These are phyloP conservation scores for Coelogynopora nodosa DNA, from an alignment of 2,888 invertebrate species.

Conservation along the genomic window DNA sequence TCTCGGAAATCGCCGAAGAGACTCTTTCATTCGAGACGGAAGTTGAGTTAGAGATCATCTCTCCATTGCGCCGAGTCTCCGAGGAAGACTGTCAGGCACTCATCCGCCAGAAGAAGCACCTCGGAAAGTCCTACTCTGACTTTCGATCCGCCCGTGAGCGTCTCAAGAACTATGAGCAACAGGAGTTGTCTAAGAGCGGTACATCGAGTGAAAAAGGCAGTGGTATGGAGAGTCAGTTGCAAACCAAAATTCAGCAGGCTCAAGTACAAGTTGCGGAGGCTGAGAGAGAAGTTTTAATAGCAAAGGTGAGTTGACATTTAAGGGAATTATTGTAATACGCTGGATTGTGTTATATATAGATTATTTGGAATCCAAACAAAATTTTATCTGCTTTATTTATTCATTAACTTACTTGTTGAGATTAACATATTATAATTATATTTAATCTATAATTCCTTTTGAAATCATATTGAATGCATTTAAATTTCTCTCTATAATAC, in stretches of 20 bases:
- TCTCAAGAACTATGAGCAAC: neutral
- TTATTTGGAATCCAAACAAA: no score
- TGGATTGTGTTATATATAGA: no score
- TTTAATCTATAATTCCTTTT: no score
- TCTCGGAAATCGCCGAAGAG: neutral
- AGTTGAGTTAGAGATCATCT: neutral
- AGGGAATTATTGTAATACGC: no score
- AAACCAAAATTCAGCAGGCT: neutral
- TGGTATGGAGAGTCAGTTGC: neutral
- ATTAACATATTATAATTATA: no score
- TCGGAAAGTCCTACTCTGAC: neutral
- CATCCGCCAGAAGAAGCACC: neutral
- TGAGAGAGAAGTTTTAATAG: neutral
- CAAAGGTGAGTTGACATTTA: neutral
- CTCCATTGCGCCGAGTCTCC: neutral
- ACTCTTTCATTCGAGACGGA: neutral
- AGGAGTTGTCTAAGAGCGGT: neutral
- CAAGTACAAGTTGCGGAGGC: neutral
- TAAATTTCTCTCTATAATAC: no score
- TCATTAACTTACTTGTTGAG: no score
- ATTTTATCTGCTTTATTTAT: no score
- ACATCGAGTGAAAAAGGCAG: neutral
- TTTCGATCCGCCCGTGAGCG: neutral
- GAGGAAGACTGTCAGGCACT: neutral
- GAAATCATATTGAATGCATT: no score